Evolutionary conservation across 1,140 invertebrate genomes (phyloP).

Genomic region (Aplysia californica): DNA sequence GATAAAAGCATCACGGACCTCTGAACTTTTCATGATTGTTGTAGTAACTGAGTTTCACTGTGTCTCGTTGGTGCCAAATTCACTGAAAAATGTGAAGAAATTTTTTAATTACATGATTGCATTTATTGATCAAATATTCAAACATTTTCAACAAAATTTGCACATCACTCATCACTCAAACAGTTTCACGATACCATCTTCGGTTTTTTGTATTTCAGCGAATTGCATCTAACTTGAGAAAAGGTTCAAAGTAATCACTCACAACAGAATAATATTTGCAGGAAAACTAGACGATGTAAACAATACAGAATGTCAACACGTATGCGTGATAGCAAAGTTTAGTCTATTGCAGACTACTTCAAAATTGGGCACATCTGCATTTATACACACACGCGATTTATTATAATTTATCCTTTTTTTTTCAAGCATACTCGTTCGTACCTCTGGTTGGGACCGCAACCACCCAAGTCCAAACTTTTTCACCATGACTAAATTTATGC

Average conservation of each 20-base stretch:
- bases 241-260: neutral
- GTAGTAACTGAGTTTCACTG: neutral
- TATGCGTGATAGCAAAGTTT: neutral
- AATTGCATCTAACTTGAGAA: neutral
- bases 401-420: too few species aligned
- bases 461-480: too few species aligned
- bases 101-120: neutral
- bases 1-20: slow-evolving; percentile 74
- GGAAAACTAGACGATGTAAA: neutral
- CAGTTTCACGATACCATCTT: neutral
- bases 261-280: neutral
- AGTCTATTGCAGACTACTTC: too few species aligned
- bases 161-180: neutral
- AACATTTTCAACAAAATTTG: neutral
- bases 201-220: neutral
- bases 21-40: neutral
- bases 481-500: too few species aligned
- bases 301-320: neutral
- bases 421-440: too few species aligned
- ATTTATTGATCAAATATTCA: neutral
- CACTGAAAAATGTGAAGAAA: neutral
- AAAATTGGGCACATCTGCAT: too few species aligned
- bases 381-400: too few species aligned
- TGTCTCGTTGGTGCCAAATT: neutral
- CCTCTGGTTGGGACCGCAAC: too few species aligned